These are phyloP conservation scores for Genyomyrus donnyi DNA, from an alignment of 2,113 vertebrate species.

Conservation along the genomic window DNA sequence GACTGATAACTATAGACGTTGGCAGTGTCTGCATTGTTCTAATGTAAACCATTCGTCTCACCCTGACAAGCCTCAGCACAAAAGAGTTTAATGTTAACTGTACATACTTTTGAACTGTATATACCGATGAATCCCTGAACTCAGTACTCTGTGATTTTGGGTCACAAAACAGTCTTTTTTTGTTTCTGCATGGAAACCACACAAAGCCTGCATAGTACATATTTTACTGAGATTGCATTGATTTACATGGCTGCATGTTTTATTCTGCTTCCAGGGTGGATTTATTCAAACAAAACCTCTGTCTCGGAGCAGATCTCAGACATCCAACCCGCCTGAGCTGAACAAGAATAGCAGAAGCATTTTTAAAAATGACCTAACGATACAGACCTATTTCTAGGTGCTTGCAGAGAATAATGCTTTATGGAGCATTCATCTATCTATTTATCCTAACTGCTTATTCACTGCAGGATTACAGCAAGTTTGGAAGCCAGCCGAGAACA, in stretches of 20 bases:
- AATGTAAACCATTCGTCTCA: slow-evolving; percentile 7
- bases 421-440: neutral
- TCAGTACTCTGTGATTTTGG: neutral
- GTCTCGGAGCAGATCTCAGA: neutral
- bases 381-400: neutral
- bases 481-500: neutral
- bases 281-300: neutral
- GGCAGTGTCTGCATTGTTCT: slow-evolving; percentile 6
- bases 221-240: neutral
- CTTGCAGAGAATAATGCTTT: neutral
- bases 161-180: slow-evolving; percentile 5
- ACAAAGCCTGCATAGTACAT: neutral
- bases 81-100: neutral
- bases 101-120: neutral
- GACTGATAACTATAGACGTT: slow-evolving; percentile 15
- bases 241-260: neutral
- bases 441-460: neutral
- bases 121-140: neutral
- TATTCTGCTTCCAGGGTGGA: neutral
- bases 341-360: neutral
- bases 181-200: slow-evolving; percentile 7
- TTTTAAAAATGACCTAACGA: neutral
- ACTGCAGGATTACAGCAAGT: neutral
- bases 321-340: neutral
- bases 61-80: neutral